Base-by-base conservation (phyloP, 2,888 invertebrate species). In the Eristalis intricaria region DNA sequence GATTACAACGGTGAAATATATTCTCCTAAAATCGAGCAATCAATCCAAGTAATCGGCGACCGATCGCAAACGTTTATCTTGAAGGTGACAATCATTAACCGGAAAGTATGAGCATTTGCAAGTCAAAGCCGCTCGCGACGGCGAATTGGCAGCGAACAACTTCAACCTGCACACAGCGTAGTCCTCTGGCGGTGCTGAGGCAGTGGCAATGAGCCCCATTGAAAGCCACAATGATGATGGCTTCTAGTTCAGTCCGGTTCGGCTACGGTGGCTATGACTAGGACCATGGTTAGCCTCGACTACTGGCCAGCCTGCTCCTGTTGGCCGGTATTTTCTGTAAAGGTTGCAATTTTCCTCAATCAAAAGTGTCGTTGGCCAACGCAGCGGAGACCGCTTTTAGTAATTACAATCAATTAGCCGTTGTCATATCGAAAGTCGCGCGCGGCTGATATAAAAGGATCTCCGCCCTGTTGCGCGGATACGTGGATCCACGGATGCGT, bases 51-150 rank as follows among this genome's bases (percentile, higher is more conserved):
- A 82, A 86, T 78, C 83, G 86, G 70, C 50, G 38, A 70, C 38
- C 70, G 61, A 87, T 86, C 75, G 74, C 61, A 66, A 71, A 71
- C 75, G 84, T 73, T 79, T 63, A 83, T 84, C 87, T 50, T 68
- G 87, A 87, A 87, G 87, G 87, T 87, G 87, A 87, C 84, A 84
- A 83, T 87, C 83, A 87, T 87, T 87, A 87, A 83, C 79, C 84
- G 71, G 79, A 80, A 87, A 76, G 60, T 84, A 87, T 80, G 87
- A 87, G 84, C 80, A 87, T 87, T 87, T 87, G 87, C 87, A 87
- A 87, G 87, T 87, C 79, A 60, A 29, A 11, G 65, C 22, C 29
- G 74, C 35, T 11, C 22, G 22, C 68, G 50, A 19, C 50, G n/a
- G 15, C 43, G 43, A 15, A n/a, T 43, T 40, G 38, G 71, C 75